Evolutionary conservation across 2,113 vertebrate species (phyloP), one percentile per base, ranked within the genome.

Genomic region (Nothocercus julius): DNA sequence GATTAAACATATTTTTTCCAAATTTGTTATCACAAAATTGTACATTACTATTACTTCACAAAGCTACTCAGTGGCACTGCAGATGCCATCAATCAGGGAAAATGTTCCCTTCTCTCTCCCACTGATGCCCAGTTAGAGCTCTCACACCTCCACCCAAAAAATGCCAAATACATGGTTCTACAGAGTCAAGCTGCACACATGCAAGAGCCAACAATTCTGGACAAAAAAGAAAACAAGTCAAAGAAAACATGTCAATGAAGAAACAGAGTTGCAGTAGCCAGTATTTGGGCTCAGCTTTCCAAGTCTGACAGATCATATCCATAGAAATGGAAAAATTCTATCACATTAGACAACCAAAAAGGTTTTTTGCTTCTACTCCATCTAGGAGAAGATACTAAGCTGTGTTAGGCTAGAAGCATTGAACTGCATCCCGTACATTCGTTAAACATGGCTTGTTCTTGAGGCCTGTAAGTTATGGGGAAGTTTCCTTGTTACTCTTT

Each of bases 261-360:
- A 36, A 80, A 66, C 4, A 24, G 62, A 86, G 27, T 44, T 70
- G 40, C 34, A 45, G 73, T 13, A 76, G 12, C 2, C 53, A 80
- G 3, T 51, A 62, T 28, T 86, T 58, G 38, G 28, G 83, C 69
- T 2, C 18, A 79, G 56, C n/a, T 70, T 95, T 67, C 40, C 45
- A 78, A n/a, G 53, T 45, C 34, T 42, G 7, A 47, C 0, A 1
- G 21, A 66, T 36, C 9, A 18, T 0, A 72, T 11, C 76, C 7
- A 66, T 1, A 78, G 44, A 62, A 92, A 74, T 4, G 2, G 15
- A 63, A 59, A 80, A 80, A 74, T 14, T 66, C 40, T 2, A 1
- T 66, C 49, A 64, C 22, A 62, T 17, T 47, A 47, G 18, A 58
- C 5, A 42, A 25, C 10, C 66, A 18, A 49, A 25, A 30, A 34